Base-by-base conservation (phyloP, 2,888 invertebrate species). In the Hydrotaea cyrtoneurina region DNA sequence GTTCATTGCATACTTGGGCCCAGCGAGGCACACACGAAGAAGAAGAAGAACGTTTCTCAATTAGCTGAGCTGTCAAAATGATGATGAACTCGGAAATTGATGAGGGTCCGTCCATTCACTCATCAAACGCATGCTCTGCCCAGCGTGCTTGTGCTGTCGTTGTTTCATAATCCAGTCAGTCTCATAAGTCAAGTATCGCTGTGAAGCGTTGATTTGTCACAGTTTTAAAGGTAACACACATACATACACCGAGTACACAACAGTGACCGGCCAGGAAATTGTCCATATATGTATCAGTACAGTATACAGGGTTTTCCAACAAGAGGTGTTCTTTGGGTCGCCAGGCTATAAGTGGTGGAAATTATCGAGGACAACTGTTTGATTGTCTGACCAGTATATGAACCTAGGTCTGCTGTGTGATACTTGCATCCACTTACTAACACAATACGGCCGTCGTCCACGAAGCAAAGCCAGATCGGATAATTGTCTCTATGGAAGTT, bases 21-120 rank as follows among this genome's bases (percentile, higher is more conserved):
- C 21, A 10, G 10, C 3, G 15, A 69, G 23, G 17, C 87, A 86
- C 88, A 87, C 71, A 39, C 71, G 72, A 85, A 43, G 85, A 66
- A 43, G 57, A 59, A 15, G 73, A 86, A 23, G 85, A 69, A 69
- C 89, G 89, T 90, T 89, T 90, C 89, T 90, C 90, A 91, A 90
- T 90, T 91, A 90, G 91, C 88, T 89, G 90, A 89, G 90, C 90
- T 91, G 90, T 91, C 90, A 91, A 87, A 90, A 90, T 90, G 90
- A 90, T 90, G 90, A 89, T 89, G 90, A 90, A 77, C 84, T 81
- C 76, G 76, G 77, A 79, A 77, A 86, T 90, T 90, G 90, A 90
- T 90, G 91, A 90, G 90, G 90, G 90, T 90, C 86, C 43, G 88
- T 86, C 64, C 85, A 85, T 26, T 62, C 62, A 43, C 69, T 83